Percentiles rank a stretch among this genome's conserved stretches.
Conservation (phyloP, 2,797 vertebrate genomes). For the Calcarius lapponicus region DNA sequence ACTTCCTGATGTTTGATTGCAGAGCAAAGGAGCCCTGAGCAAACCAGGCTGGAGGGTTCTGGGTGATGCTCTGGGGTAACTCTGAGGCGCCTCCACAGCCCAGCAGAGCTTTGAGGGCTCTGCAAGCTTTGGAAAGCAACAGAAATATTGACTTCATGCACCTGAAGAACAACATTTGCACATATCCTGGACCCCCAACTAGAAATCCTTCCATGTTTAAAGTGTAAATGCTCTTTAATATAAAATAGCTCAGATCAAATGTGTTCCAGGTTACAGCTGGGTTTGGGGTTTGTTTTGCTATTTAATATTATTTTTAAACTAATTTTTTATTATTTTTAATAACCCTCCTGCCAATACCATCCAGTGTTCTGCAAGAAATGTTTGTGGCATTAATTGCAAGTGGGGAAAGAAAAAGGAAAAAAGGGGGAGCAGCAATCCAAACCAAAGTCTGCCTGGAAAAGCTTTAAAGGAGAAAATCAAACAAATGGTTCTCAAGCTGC, state of each 20-base stretch:
- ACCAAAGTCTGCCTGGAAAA: conserved; percentile 46
- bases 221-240: background rate
- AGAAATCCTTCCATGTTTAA: background rate
- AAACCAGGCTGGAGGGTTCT: background rate
- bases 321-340: background rate
- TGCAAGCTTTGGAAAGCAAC: background rate
- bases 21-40: background rate
- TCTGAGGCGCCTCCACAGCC: background rate
- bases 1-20: background rate
- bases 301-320: background rate
- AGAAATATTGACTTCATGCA: background rate
- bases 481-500: background rate
- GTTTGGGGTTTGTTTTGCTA: conserved; percentile 1
- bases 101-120: background rate
- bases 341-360: background rate
- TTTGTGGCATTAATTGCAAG: conserved; percentile 19
- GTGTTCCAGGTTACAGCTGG: background rate
- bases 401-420: background rate
- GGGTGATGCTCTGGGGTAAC: background rate
- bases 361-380: background rate
- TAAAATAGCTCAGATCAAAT: background rate
- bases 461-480: conserved; percentile 28
- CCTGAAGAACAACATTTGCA: fast-evolving
- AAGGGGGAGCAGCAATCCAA: background rate
- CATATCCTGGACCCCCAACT: background rate